Evolutionary conservation across 2,113 vertebrate species (phyloP), one percentile per base, ranked within the genome.

Genomic region (Albula goreensis): DNA sequence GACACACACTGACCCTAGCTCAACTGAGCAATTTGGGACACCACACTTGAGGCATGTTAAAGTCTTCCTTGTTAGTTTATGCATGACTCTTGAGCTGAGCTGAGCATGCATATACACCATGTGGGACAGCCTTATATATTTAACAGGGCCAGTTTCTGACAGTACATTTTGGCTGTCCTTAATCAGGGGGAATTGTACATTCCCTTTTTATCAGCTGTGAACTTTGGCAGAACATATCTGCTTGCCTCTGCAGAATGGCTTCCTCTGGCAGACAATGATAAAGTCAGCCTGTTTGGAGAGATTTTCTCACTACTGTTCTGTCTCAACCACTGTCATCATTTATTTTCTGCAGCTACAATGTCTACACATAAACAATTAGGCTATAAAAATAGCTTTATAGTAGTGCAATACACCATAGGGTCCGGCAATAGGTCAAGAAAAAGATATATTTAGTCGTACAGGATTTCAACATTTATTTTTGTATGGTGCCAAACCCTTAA

Each of bases 151-250:
- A 56, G 25, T 7, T 74, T 22, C 53, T 4, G 50, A 50, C 81
- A 81, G 48, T 48, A n/a, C 41, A 1, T 82, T 82, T 80, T 15
- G 4, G 50, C 41, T 80, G 41, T 53, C 78, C 78, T 89, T 80
- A 80, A 87, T 87, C 77, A 85, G 66, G 83, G 81, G 86, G 82
- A 84, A 86, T 41, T 52, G 31, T 78, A 17, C 83, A 78, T 25
- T 31, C 49, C 13, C n/a, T 78, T 50, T 53, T n/a, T 78, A 77
- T 84, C 83, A 82, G 63, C 81, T 60, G 22, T 51, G 15, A 17
- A 49, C 52, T 25, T 66, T 77, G 63, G 81, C 79, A 84, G 82
- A 51, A 77, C 15, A 15, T 41, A 78, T 78, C 83, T 85, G 66
- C 83, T 85, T n/a, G 70, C 70, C 74, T 85, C 41, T 52, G 50